Evolutionary conservation across 2,113 vertebrate genomes (phyloP), one percentile per base, ranked within the genome.

Genomic region (Lepisosteus osseus): DNA sequence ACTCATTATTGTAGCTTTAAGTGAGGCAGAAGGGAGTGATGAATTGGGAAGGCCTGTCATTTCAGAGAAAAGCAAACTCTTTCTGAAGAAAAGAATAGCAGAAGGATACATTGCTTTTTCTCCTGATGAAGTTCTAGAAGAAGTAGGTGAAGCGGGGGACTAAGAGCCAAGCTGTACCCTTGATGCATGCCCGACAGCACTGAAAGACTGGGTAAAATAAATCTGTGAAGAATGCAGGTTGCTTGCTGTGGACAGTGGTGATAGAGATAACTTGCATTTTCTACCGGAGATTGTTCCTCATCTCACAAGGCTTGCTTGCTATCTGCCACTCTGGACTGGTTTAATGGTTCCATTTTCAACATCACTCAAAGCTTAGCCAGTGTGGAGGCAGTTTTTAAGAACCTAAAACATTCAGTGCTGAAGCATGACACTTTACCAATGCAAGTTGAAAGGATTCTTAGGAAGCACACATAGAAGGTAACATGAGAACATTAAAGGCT

Each of bases 351-450:
- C 65, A 70, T 47, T 65, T 3, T 77, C 74, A 15, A 61, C 15
- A 64, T 67, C 40, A 75, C 72, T 7, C 66, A 61, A 59, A 77
- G 72, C 40, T 77, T 75, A 54, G 69, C 76, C 8, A 51, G 66
- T 71, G 73, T 80, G 11, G 70, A 80, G 55, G 76, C 76, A 12
- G 73, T 77, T 11, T 78, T 78, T 51, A 80, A 80, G 61, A 77
- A 72, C 40, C 7, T 75, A 12, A 69, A 79, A 51, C 55, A 47
- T 3, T 63, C 72, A 3, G 61, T 76, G 2, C 67, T 79, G 45
- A 77, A 79, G 40, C 65, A 79, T 47, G 69, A 72, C 43, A 77
- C n/a, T 69, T 42, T 77, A 3, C 65, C 75, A 14, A 69, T 77
- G 6, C 66, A 61, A 12, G 3, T 72, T 2, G 76, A 80, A 7